Percentiles rank a stretch among this genome's conserved stretches.
These are phyloP conservation scores for Champsocephalus gunnari DNA, from an alignment of 2,797 vertebrate species.

Conservation along the genomic window DNA sequence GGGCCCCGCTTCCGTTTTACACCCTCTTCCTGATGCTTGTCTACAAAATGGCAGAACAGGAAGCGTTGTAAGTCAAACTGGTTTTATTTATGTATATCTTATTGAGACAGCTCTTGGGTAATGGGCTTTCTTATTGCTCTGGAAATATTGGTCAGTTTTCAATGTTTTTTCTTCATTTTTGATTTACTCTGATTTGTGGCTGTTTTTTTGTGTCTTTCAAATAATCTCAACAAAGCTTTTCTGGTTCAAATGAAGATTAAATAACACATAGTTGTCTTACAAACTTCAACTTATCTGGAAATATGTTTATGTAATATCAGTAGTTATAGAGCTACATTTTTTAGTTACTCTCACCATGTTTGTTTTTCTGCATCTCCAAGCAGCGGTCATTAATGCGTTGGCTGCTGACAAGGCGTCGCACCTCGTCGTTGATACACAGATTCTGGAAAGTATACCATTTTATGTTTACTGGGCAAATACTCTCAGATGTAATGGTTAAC, in stretches of 20 bases:
- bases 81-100: neutral
- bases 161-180: neutral
- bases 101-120: neutral
- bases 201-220: neutral
- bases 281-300: neutral
- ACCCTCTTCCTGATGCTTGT: constrained; percentile 70
- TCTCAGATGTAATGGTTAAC: neutral
- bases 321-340: neutral
- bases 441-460: constrained; percentile 80
- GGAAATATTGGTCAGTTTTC: neutral
- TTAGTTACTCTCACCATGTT: constrained; percentile 82
- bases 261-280: neutral
- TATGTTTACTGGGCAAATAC: neutral
- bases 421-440: constrained; percentile 94
- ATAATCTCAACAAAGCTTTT: neutral
- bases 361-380: constrained; percentile 95
- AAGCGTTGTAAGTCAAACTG: neutral
- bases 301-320: neutral
- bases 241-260: neutral
- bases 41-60: constrained; percentile 53
- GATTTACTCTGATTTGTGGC: constrained; percentile 1
- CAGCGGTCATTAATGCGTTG: constrained; percentile 96
- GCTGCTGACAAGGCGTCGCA: constrained; percentile 85
- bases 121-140: neutral
- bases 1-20: constrained; percentile 82